phyloP scores from a whole-genome alignment of 2,797 vertebrate species.

The Natrix natrix region DNA sequence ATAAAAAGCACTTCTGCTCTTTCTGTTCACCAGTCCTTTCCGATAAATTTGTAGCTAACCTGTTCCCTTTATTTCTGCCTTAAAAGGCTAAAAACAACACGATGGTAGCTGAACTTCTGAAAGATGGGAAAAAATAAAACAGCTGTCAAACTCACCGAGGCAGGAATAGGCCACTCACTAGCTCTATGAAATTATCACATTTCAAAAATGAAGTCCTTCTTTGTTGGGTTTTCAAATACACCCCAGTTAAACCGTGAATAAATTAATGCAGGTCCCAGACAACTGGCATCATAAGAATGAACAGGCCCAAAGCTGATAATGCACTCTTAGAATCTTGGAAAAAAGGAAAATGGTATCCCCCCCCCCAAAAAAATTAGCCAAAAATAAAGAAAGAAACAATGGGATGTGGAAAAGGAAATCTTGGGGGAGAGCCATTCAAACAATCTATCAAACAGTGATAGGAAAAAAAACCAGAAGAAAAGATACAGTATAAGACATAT shows the following conservation, averaged over 20 bases:
- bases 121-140: neutral
- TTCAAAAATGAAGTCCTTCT: neutral
- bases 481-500: too few relatives aligned
- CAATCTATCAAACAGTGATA: too few relatives aligned
- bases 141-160: too few relatives aligned
- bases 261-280: neutral
- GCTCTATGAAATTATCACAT: neutral
- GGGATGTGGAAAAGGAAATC: too few relatives aligned
- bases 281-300: neutral
- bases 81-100: neutral
- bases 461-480: too few relatives aligned
- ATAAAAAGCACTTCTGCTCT: neutral
- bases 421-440: too few relatives aligned
- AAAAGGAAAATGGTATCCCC: too few relatives aligned
- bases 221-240: neutral
- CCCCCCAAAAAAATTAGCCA: too few relatives aligned
- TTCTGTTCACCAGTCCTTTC: neutral
- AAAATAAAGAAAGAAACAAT: too few relatives aligned
- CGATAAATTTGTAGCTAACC: neutral
- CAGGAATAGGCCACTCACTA: neutral
- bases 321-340: neutral
- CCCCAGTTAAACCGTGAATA: neutral
- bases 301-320: neutral
- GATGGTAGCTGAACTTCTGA: neutral
- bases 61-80: neutral